Base-by-base conservation (phyloP, 2,888 invertebrate species). In the Tupiocoris notatus region DNA sequence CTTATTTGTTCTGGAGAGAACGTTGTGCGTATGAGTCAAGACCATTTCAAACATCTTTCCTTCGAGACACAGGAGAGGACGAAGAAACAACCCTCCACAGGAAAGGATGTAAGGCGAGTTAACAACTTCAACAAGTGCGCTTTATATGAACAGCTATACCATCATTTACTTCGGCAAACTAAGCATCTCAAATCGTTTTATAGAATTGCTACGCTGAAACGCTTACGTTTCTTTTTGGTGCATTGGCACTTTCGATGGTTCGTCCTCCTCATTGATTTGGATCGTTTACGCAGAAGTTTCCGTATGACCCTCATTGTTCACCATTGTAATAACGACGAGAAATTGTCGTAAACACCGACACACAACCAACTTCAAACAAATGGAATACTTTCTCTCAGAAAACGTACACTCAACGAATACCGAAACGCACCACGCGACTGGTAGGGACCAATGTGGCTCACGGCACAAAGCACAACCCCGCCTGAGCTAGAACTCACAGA, bases 271-370 rank as follows among this genome's bases (percentile, higher is more conserved):
- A 59, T 75, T 25, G 75, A 65, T 75, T 75, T 75, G 16, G 75
- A 65, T 22, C 66, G 58, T 75, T 66, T 75, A 39, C 66, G 65
- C 18, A 75, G 66, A 18, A 75, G 66, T 59, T 75, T 75, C 63
- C 66, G 57, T 12, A 75, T 66, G 65, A 75, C 75, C 75, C 66
- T 75, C 75, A 75, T 75, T 25, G 57, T 65, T 66, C 25, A 75
- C 12, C 65, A 75, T 75, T 57, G 24, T 20, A 61, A 20, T 62
- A n/a, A n/a, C n/a, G n/a, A n/a, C n/a, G n/a, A n/a, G n/a, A n/a
- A n/a, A n/a, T n/a, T n/a, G n/a, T n/a, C n/a, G n/a, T n/a, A n/a
- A n/a, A n/a, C n/a, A n/a, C n/a, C n/a, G n/a, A n/a, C n/a, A n/a
- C n/a, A n/a, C n/a, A n/a, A n/a, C n/a, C n/a, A n/a, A n/a, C n/a